Evolutionary conservation across 1,140 invertebrate genomes (phyloP), one percentile per base, ranked within the genome.

Genomic region (Drosophila orosa): DNA sequence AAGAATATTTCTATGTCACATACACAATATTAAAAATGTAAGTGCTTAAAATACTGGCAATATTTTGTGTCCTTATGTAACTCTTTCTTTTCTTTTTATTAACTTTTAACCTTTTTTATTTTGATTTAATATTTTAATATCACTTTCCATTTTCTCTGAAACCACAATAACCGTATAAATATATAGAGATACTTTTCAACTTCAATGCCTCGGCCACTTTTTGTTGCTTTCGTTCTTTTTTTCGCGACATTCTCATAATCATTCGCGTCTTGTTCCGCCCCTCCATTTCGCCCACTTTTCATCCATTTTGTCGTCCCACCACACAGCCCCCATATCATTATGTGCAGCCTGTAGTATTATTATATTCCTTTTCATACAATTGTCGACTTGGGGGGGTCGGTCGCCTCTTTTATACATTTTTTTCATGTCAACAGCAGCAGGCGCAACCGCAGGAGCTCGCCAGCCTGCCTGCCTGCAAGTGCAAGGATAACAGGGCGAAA

Each of bases 341-440:
- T 74, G 69, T 69, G 68, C 71, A 71, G 68, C 50, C 66, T 71
- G 65, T 71, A 58, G 58, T 65, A 52, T 65, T 79, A 83, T 79
- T 84, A 77, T 76, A 85, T 81, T 73, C 62, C 42, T 61, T 67
- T 42, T 82, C 61, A 47, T 87, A 52, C 66, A 73, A 79, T 86
- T 87, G 82, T 86, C 78, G 79, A 29, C 45, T 60, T 55, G 50
- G 75, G 63, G 65, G 45, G 45, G 9, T 9, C 7, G 29, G 37
- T 35, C 37, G 50, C 42, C 37, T 77, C 66, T 61, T 78, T 33
- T 58, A 39, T 42, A 71, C 31, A 66, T 52, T 75, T 67, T 76
- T 59, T 86, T 62, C 80, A 66, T 86, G 82, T 86, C 83, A 78
- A 73, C 80, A 79, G 27, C 71, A 80, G 63, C 50, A 56, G 55